Percentiles rank a stretch among this genome's conserved stretches.
phyloP scores from a whole-genome alignment of 2,113 vertebrate species.

The Heptranchias perlo region DNA sequence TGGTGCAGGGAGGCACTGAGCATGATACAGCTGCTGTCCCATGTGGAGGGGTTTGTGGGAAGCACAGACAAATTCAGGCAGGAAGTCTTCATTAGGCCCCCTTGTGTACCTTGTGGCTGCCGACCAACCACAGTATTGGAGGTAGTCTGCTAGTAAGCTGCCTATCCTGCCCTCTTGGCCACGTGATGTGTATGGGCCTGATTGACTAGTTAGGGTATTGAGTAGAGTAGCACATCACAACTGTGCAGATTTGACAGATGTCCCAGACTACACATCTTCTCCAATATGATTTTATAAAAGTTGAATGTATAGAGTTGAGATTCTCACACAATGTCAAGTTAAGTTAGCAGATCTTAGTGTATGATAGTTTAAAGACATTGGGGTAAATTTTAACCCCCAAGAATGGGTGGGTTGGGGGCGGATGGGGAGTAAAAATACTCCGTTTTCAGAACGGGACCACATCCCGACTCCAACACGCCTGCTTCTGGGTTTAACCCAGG shows the following conservation, averaged over 20 bases:
- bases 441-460: no score
- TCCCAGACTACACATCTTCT: not conserved
- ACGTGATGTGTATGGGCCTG: not conserved
- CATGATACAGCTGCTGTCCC: no score
- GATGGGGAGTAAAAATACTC: no score
- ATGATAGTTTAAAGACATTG: not conserved
- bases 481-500: no score
- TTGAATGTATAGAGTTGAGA: not conserved
- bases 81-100: not conserved
- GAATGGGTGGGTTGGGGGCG: no score
- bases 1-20: no score
- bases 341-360: not conserved
- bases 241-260: not conserved
- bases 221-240: not conserved
- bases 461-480: no score
- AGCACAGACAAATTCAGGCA: not conserved
- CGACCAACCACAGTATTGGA: not conserved
- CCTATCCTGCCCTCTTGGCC: not conserved
- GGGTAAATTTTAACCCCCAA: no score
- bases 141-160: not conserved
- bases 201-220: not conserved
- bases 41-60: no score
- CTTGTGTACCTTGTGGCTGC: not conserved
- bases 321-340: not conserved
- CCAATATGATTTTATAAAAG: not conserved